These are phyloP conservation scores for Mus minutoides DNA, from an alignment of 2,797 vertebrate species.

Conservation along the genomic window DNA sequence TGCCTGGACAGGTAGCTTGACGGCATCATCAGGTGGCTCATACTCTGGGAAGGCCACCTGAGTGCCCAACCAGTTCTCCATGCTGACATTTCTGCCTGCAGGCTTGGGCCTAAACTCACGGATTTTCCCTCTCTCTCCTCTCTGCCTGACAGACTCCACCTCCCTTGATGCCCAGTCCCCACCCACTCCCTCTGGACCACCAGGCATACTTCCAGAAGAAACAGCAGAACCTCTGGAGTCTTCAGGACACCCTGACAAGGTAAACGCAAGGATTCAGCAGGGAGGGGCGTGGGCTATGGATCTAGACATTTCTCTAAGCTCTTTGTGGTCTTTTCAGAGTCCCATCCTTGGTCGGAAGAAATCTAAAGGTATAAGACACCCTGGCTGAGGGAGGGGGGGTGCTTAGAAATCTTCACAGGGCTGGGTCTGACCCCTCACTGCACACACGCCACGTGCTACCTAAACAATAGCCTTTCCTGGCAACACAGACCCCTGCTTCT, in stretches of 20 bases:
- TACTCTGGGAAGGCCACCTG: neutral
- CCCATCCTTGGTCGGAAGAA: constrained; percentile 67
- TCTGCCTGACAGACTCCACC: constrained; percentile 51
- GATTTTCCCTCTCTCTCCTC: neutral
- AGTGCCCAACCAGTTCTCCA: neutral
- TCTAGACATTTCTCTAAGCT: constrained; percentile 14
- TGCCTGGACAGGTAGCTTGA: constrained; percentile 65
- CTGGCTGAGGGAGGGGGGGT: neutral
- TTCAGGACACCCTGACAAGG: constrained; percentile 35
- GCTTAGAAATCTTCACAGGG: neutral
- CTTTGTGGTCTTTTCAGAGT: constrained; percentile 64
- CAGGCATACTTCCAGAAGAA: neutral
- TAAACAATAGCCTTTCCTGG: neutral
- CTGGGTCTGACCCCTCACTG: neutral
- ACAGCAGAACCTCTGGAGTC: neutral
- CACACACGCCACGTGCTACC: rapidly evolving
- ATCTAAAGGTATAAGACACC: constrained; percentile 74
- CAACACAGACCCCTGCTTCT: neutral
- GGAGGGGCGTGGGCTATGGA: neutral
- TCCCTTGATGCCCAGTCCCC: constrained; percentile 22
- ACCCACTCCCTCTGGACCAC: neutral
- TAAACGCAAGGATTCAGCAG: constrained; percentile 32
- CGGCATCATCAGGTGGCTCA: neutral
- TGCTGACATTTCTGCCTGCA: neutral
- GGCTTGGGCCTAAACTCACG: neutral